Conservation (phyloP, 2,113 vertebrate species). For the Corapipo altera region DNA sequence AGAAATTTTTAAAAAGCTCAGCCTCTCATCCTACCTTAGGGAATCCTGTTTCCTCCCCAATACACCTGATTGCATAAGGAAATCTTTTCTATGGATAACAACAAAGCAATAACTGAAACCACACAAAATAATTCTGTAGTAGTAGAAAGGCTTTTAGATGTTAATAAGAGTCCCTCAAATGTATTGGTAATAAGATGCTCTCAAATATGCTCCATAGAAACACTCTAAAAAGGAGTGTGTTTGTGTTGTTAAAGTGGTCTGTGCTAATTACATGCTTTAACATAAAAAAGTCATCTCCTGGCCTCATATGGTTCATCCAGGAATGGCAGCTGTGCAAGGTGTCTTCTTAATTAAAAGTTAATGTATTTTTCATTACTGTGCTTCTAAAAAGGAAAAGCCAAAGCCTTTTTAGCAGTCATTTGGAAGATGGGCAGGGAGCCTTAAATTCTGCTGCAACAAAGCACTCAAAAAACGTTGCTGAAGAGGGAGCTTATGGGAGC, state of each 20-base stretch:
- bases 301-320: not conserved
- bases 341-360: constrained; percentile 7
- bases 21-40: fast-evolving
- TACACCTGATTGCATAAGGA: not conserved
- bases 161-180: not conserved
- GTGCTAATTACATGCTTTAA: not conserved
- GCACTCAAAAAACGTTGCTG: not conserved
- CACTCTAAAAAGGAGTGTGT: not conserved
- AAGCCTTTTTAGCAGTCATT: not conserved
- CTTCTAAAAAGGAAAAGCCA: constrained; percentile 7
- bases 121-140: not conserved
- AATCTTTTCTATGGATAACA: not conserved
- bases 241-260: not conserved
- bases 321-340: not conserved
- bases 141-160: not conserved
- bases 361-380: constrained; percentile 37
- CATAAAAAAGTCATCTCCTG: not conserved
- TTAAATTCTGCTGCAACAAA: not conserved
- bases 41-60: not conserved
- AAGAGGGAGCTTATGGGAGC: constrained; percentile 31
- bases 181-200: not conserved
- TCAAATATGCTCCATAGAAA: not conserved
- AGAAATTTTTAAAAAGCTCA: not conserved
- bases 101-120: not conserved
- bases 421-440: not conserved